These are phyloP conservation scores for Hapalemur alaotrensis DNA, from an alignment of 2,797 vertebrate genomes.

Conservation along the genomic window DNA sequence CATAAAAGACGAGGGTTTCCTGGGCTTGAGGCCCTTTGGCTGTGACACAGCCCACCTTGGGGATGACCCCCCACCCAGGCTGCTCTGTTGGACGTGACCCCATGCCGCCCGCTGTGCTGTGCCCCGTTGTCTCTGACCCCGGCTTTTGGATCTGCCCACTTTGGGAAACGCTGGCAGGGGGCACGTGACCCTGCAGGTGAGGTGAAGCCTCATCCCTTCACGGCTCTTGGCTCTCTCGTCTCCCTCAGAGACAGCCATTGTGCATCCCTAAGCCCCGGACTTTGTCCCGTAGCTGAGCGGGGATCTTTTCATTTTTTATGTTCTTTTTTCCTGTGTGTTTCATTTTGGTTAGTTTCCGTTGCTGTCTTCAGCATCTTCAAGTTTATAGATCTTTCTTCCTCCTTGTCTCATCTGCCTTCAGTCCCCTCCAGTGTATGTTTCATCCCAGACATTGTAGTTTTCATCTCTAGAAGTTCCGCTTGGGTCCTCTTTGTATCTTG, in stretches of 20 bases:
- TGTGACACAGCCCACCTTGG: fast-evolving
- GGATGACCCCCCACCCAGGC: fast-evolving
- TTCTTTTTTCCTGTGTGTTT: background rate
- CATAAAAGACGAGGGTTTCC: background rate
- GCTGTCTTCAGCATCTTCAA: no score
- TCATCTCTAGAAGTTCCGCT: no score
- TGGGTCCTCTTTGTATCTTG: background rate
- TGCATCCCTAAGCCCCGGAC: fast-evolving
- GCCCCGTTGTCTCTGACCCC: background rate
- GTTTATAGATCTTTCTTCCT: background rate
- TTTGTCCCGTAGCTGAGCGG: background rate
- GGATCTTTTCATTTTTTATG: background rate
- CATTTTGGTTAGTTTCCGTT: background rate
- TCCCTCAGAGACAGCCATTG: background rate
- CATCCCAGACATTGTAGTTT: background rate
- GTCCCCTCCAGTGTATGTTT: background rate
- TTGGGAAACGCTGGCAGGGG: background rate
- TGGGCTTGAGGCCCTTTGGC: background rate
- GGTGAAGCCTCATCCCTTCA: background rate
- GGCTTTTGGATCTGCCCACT: background rate
- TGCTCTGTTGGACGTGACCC: background rate
- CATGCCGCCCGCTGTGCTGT: background rate
- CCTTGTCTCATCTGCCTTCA: background rate
- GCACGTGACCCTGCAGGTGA: no score
- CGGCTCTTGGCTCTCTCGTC: fast-evolving